A percentile compares a stretch with the other conserved stretches of the same genome.
Conservation (phyloP, 2,113 vertebrate species). For the Nyctibius bracteatus region DNA sequence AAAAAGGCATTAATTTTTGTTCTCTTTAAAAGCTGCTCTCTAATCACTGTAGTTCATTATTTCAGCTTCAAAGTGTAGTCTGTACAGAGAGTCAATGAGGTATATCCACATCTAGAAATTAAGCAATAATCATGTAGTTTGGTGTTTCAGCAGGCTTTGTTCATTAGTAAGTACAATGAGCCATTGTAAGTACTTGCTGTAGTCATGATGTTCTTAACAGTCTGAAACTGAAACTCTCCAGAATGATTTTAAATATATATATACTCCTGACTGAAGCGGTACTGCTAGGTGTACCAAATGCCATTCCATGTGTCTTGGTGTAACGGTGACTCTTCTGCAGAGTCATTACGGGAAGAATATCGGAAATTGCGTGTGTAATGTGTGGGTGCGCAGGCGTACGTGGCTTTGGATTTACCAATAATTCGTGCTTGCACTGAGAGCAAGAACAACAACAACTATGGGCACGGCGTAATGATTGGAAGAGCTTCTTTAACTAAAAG, state of each 20-base stretch:
- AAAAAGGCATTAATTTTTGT: constrained; percentile 31
- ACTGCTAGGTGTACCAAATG: neutral
- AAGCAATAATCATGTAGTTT: constrained; percentile 61
- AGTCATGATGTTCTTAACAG: constrained; percentile 32
- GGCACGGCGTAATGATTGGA: neutral
- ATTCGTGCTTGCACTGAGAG: neutral
- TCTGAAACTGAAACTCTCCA: constrained; percentile 9
- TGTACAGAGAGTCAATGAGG: constrained; percentile 50
- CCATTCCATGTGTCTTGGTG: neutral
- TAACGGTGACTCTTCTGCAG: neutral
- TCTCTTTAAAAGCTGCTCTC: constrained; percentile 33
- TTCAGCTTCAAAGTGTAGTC: constrained; percentile 53
- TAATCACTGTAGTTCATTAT: constrained; percentile 60
- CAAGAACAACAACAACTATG: neutral
- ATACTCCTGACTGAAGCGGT: neutral
- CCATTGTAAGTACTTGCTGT: constrained; percentile 48
- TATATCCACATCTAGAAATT: constrained; percentile 62
- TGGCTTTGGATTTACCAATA: neutral
- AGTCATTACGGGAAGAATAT: neutral
- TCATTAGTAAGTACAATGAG: constrained; percentile 59
- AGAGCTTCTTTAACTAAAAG: neutral
- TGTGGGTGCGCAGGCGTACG: accelerated
- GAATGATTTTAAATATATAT: neutral
- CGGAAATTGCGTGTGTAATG: neutral
- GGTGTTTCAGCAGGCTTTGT: constrained; percentile 57